Conservation (phyloP, 2,888 invertebrate genomes). For the Orthonevra nobilis region DNA sequence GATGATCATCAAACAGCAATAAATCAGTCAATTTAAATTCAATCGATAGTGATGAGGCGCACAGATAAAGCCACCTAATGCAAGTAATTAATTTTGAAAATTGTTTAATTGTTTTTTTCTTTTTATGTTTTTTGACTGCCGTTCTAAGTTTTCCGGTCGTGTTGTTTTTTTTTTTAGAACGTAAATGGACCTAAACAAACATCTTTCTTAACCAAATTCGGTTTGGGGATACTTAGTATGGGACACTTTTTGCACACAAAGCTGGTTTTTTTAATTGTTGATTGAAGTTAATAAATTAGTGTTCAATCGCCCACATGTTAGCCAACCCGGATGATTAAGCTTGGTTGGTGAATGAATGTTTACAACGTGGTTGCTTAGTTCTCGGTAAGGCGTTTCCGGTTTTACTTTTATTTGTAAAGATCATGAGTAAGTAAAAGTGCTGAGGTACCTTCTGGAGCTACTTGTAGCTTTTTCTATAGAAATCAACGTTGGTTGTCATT, state of each 20-base stretch:
- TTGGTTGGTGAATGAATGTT: constrained; percentile 8
- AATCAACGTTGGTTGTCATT: too few species aligned
- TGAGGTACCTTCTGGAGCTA: too few species aligned
- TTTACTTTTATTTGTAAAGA: background rate
- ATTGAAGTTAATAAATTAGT: constrained; percentile 30
- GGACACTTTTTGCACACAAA: constrained; percentile 32
- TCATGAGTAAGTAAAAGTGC: too few species aligned
- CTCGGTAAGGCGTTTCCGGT: constrained; percentile 57
- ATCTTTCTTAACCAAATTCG: constrained; percentile 29
- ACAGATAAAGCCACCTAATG: constrained; percentile 50
- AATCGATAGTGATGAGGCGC: constrained; percentile 57
- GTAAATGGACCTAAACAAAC: constrained; percentile 16
- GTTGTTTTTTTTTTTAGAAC: background rate
- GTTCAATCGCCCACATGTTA: constrained; percentile 42
- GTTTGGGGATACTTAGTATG: constrained; percentile 35
- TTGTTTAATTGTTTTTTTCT: constrained; percentile 38
- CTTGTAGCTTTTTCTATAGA: too few species aligned
- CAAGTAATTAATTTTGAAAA: constrained; percentile 50
- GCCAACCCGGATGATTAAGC: constrained; percentile 34
- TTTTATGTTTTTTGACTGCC: too few species aligned
- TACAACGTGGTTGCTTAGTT: constrained; percentile 16
- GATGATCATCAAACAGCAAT: constrained; percentile 61
- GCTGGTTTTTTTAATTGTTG: constrained; percentile 1
- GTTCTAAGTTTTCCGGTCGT: constrained; percentile 12
- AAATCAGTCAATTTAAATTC: constrained; percentile 70